Percentiles rank a stretch among this genome's conserved stretches.
Conservation (phyloP, 1,140 invertebrate genomes). For the Oryctes rhinoceros region DNA sequence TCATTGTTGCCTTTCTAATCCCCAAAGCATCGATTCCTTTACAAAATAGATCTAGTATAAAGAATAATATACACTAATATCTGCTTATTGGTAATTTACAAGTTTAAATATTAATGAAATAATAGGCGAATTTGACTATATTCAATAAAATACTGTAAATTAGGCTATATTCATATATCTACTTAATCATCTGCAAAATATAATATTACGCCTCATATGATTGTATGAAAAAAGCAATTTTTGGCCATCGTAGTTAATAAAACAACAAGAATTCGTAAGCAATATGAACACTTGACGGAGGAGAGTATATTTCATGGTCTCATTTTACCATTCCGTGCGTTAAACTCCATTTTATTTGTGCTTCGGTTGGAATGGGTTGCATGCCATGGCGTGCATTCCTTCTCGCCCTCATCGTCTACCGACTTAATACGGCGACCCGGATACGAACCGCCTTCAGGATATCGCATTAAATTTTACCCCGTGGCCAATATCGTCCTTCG, state of each 20-base stretch:
- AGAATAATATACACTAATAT: too few species aligned
- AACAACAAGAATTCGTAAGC: conserved; percentile 28
- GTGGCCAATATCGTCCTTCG: background rate
- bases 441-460: background rate
- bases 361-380: conserved; percentile 48
- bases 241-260: conserved; percentile 13
- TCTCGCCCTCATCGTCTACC: background rate
- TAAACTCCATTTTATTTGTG: conserved; percentile 50
- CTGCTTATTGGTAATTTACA: too few species aligned
- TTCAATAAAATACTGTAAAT: too few species aligned
- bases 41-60: too few species aligned
- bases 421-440: conserved; percentile 1
- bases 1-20: too few species aligned
- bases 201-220: too few species aligned
- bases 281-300: background rate
- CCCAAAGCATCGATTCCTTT: too few species aligned
- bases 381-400: conserved; percentile 43
- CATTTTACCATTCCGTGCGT: conserved; percentile 44
- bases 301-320: conserved; percentile 26
- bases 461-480: conserved; percentile 24
- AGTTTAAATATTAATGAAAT: too few species aligned
- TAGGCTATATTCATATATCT: too few species aligned
- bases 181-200: too few species aligned
- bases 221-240: background rate
- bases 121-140: too few species aligned